Percentiles rank a stretch among this genome's conserved stretches.
Evolutionary conservation across 2,113 vertebrate species (phyloP).

Genomic region (Hystrix brachyura): DNA sequence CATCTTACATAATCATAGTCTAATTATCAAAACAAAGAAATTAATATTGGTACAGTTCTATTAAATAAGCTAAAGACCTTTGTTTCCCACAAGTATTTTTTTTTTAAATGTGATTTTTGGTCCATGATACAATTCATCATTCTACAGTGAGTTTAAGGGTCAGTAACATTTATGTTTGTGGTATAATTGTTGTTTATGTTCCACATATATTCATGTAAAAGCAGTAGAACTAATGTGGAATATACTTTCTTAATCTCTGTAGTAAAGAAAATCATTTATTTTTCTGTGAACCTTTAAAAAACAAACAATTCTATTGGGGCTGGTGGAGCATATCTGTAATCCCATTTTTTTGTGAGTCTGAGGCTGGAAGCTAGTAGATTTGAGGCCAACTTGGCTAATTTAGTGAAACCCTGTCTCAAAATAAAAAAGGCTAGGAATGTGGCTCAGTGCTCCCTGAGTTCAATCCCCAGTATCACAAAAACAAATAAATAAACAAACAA

Average conservation of each 20-base stretch:
- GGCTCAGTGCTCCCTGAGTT: neutral
- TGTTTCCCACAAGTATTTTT: slow-evolving; percentile 25
- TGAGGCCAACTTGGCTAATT: neutral
- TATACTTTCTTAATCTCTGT: slow-evolving; percentile 43
- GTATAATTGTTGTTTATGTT: slow-evolving; percentile 13
- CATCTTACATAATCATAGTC: neutral
- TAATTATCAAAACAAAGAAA: slow-evolving; percentile 55
- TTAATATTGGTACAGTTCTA: neutral
- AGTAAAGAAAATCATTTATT: neutral
- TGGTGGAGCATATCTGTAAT: neutral
- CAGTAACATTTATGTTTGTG: neutral
- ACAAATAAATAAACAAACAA: neutral
- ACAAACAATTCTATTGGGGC: neutral
- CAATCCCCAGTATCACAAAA: neutral
- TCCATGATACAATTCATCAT: neutral
- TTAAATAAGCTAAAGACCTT: slow-evolving; percentile 22
- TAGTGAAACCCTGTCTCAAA: neutral
- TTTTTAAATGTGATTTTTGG: neutral
- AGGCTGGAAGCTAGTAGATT: neutral
- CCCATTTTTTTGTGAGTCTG: neutral
- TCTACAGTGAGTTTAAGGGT: neutral
- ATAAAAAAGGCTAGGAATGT: neutral
- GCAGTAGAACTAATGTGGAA: slow-evolving; percentile 6
- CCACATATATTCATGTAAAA: slow-evolving; percentile 22
- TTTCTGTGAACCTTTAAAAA: slow-evolving; percentile 45